Evolutionary conservation across 2,797 vertebrate species (phyloP), one percentile per base, ranked within the genome.

Genomic region (Hemitrygon akajei): DNA sequence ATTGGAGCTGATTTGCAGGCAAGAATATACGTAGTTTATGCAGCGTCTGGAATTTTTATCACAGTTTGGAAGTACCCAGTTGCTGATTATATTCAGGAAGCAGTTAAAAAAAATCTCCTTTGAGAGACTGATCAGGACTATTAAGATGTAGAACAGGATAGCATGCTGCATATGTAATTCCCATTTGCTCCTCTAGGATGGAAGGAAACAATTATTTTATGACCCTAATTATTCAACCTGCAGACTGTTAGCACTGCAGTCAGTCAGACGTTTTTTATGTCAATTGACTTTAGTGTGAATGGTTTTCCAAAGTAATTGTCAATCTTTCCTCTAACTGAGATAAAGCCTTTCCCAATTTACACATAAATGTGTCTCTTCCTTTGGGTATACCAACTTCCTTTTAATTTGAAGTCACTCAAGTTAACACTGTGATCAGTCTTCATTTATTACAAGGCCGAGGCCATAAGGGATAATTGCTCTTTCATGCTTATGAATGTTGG

Each of bases 341-440:
- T 60, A 30, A 87, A 87, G 87, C 84, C 84, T 60, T 40, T 80
- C 16, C 34, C 11, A 87, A 63, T 58, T 87, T 63, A 60, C 25
- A 63, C 84, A 87, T 87, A 87, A 60, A 87, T 87, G 58, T n/a
- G 14, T 60, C 18, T 60, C 84, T 87, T 60, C 22, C 30, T 87
- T 30, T 58, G 84, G 58, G 47, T 63, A 87, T n/a, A 58, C 27
- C 34, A 37, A 25, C 27, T 87, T 16, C 56, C 14, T 87, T 63
- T 60, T 27, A 60, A 63, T 14, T 60, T 56, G 60, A 58, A 60
- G 56, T 7, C 47, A 56, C 82, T 84, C 47, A 25, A 84, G n/a
- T 25, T 60, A n/a, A 87, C 16, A 30, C 84, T 87, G 58, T 87
- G 84, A 87, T 87, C 58, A 60, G 84, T 30, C 84, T 87, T 87